Evolutionary conservation across 2,797 vertebrate genomes (phyloP).

Genomic region (Rhinoraja longicauda): DNA sequence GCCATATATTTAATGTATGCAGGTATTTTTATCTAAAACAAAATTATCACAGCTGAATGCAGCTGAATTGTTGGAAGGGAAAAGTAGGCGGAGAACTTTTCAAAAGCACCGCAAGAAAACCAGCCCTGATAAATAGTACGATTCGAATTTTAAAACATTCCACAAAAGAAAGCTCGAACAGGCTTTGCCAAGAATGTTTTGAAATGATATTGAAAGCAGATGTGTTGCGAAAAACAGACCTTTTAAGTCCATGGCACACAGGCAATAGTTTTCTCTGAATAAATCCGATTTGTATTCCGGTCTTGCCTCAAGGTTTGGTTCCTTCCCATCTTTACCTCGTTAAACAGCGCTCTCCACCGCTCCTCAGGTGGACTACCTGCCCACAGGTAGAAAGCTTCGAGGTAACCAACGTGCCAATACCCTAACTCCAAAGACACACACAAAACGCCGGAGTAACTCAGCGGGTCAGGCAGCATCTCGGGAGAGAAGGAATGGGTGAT

Average conservation of each 20-base stretch:
- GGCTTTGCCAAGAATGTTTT: background rate
- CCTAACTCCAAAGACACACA: background rate
- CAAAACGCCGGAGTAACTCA: too few species aligned
- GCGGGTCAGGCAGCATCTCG: too few species aligned
- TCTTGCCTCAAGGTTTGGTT: background rate
- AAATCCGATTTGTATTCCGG: background rate
- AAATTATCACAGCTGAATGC: background rate
- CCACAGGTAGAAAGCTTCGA: background rate
- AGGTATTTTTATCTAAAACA: background rate
- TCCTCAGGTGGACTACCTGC: background rate
- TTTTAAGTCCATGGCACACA: background rate
- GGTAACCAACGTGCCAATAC: background rate
- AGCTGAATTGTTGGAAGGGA: background rate
- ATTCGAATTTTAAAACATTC: constrained; percentile 6
- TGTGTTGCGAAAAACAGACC: background rate
- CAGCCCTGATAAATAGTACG: background rate
- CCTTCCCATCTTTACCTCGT: background rate
- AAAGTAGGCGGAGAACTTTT: background rate
- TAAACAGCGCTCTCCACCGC: background rate
- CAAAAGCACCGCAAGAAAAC: background rate
- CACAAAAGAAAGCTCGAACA: background rate
- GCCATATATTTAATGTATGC: background rate
- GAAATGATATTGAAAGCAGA: constrained; percentile 20
- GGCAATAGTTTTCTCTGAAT: background rate
- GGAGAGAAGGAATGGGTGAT: too few species aligned